Evolutionary conservation across 2,113 vertebrate genomes (phyloP).

Genomic region (Macroglossus sobrinus): DNA sequence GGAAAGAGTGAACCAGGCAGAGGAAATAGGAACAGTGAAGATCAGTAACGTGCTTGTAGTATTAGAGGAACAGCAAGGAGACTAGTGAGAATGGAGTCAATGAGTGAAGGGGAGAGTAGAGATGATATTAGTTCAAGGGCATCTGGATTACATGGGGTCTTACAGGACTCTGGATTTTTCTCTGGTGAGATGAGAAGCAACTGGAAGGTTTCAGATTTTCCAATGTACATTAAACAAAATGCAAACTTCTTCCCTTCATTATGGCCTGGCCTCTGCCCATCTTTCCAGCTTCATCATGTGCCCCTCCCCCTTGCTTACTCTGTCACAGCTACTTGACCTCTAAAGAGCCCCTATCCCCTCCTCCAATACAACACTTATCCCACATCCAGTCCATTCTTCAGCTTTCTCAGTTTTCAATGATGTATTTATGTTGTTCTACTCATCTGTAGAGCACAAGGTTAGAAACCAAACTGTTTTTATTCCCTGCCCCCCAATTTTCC

Average conservation of each 20-base stretch:
- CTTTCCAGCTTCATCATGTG: neutral
- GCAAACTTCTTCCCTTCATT: neutral
- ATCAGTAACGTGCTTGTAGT: neutral
- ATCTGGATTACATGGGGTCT: neutral
- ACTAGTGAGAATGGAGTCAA: neutral
- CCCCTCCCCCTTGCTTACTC: neutral
- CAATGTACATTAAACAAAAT: neutral
- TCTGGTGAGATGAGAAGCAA: neutral
- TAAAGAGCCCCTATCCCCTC: neutral
- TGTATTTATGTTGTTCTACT: neutral
- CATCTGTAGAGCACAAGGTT: neutral
- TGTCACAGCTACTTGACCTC: neutral
- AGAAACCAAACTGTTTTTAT: neutral
- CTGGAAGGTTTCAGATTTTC: neutral
- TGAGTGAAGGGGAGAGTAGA: accelerated
- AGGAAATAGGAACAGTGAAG: neutral
- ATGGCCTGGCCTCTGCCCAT: neutral
- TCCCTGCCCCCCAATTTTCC: neutral
- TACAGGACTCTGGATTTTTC: neutral
- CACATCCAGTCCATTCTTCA: neutral
- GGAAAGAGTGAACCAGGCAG: neutral
- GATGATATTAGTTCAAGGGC: accelerated
- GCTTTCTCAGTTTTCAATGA: neutral
- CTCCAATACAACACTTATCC: neutral
- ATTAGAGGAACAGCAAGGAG: neutral